Conservation (phyloP, 2,888 invertebrate species). For the Troilus luridus region DNA sequence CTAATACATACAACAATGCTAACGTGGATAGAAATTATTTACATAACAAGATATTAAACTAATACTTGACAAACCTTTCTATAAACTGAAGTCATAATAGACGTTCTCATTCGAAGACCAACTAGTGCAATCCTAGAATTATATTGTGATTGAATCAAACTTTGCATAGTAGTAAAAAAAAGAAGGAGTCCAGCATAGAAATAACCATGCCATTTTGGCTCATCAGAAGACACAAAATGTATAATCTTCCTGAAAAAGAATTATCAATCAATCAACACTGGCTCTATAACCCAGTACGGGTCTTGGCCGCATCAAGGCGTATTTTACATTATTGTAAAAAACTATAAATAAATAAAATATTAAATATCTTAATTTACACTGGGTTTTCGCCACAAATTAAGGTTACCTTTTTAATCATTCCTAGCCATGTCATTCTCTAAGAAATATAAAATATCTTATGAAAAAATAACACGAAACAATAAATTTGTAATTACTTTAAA, state of each 20-base stretch:
- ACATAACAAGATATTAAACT: background rate
- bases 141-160: constrained; percentile 73
- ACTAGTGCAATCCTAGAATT: constrained; percentile 72
- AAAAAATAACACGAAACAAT: background rate
- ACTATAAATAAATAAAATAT: background rate
- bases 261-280: background rate
- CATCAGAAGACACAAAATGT: constrained; percentile 68
- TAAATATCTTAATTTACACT: too few species aligned
- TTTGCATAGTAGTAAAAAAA: constrained; percentile 71
- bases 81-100: constrained; percentile 73
- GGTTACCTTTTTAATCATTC: too few species aligned
- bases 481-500: constrained; percentile 73
- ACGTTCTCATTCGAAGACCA: constrained; percentile 74
- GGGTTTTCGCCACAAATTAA: too few species aligned
- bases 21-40: too few species aligned
- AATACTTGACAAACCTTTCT: constrained; percentile 68
- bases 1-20: too few species aligned
- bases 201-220: constrained; percentile 73
- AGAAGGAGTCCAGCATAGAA: constrained; percentile 73
- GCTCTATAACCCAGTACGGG: too few species aligned
- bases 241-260: constrained; percentile 72
- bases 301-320: too few species aligned
- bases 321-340: too few species aligned
- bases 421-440: too few species aligned
- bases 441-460: background rate